Base-by-base conservation (phyloP, 2,888 invertebrate species). In the Drosophila emarginata region DNA sequence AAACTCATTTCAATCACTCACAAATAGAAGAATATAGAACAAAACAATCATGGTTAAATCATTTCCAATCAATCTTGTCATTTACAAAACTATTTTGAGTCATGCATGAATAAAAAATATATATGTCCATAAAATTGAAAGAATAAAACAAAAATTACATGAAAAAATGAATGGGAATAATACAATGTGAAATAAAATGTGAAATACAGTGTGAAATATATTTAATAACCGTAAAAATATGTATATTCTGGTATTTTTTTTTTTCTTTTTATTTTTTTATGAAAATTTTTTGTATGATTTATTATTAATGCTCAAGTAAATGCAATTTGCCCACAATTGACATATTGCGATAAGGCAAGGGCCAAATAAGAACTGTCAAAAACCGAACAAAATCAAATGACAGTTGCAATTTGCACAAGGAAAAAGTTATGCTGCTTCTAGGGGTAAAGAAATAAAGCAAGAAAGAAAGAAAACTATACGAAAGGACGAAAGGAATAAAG, bases 261-360 rank as follows among this genome's bases (percentile, higher is more conserved):
- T 15, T 18, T 45, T 45, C 11, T 40, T 18, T 69, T 69, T 40
- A 18, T 32, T 23, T 28, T 54, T 58, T 28, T 28, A 4, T 9
- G 9, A 9, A 2, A 9, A 32, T 9, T 32, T 32, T 32, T 9
- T 61, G 40, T 36, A 54, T 78, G 80, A 83, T 83, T 80, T 83
- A 83, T 88, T 76, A 67, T 72, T 59, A 14, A 32, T 32, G 69
- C 50, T 59, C 40, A 32, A 61, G 67, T 64, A 73, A 79, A 76
- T 72, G 68, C 69, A 77, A 81, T 75, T 78, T 76, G 14, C 56
- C 67, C 76, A 71, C 77, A 72, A 79, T 84, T 86, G 88, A 79
- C 89, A 89, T 74, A 76, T 79, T 79, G 73, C 79, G 87, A 86
- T 89, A 89, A 89, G 77, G 54, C 21, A 53, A 54, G 56, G 14